These are phyloP conservation scores for Chionodraco myersi DNA, from an alignment of 2,113 vertebrate genomes.

Conservation along the genomic window DNA sequence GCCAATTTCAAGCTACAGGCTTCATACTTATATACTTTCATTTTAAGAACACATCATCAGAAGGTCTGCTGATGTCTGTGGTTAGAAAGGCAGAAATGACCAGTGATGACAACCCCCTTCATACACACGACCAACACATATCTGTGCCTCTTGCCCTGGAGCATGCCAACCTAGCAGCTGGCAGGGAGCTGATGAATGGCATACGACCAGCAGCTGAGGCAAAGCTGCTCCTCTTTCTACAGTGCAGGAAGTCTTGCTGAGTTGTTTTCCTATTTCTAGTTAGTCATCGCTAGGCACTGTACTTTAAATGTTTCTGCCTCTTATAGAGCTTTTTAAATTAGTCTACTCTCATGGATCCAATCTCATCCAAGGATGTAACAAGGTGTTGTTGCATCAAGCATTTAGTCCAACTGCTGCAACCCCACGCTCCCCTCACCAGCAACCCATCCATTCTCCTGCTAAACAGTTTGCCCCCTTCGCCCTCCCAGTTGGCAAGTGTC, in stretches of 20 bases:
- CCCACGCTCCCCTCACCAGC: neutral
- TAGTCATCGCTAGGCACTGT: constrained; percentile 4
- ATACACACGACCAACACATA: constrained; percentile 54
- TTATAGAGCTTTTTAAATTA: constrained; percentile 10
- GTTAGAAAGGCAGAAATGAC: constrained; percentile 55
- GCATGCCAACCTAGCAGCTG: constrained; percentile 76
- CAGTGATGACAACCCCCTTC: constrained; percentile 49
- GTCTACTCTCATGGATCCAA: neutral
- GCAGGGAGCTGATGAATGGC: constrained; percentile 74
- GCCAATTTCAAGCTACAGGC: constrained; percentile 50
- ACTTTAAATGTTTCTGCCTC: constrained; percentile 20
- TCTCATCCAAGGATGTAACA: constrained; percentile 11
- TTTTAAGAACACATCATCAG: constrained; percentile 43
- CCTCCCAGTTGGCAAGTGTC: constrained; percentile 53
- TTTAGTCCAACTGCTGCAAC: constrained; percentile 7
- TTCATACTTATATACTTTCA: constrained; percentile 28
- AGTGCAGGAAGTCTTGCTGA: constrained; percentile 31
- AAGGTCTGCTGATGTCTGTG: constrained; percentile 55
- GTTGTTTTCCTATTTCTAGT: constrained; percentile 35
- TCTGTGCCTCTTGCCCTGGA: constrained; percentile 59
- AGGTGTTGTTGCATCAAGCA: neutral
- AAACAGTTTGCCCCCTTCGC: constrained; percentile 55
- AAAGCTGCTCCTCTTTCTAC: constrained; percentile 47
- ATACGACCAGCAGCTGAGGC: constrained; percentile 63
- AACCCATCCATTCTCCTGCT: constrained; percentile 38